These are phyloP conservation scores for Ceratina australensis DNA, from an alignment of 1,140 invertebrate species.

Conservation along the genomic window DNA sequence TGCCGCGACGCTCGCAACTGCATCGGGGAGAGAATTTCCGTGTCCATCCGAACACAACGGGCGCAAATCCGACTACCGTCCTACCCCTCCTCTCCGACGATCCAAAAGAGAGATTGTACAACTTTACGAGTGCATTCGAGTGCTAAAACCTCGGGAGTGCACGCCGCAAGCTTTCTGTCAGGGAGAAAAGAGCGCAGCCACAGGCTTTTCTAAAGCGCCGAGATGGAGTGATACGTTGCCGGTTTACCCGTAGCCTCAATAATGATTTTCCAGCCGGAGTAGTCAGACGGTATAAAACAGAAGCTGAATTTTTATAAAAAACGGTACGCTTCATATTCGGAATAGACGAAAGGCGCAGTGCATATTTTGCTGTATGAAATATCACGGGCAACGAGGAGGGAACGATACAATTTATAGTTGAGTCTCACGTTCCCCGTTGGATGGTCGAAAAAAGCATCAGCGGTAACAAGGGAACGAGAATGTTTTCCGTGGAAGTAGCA, in stretches of 20 bases:
- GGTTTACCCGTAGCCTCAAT: background rate
- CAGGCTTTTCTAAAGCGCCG: background rate
- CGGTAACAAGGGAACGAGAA: background rate
- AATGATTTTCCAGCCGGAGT: no score
- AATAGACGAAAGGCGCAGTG: background rate
- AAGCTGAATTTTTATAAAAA: background rate
- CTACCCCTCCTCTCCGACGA: background rate
- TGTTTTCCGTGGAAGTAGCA: background rate
- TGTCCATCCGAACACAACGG: background rate
- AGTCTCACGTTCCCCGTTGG: background rate
- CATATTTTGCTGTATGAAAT: background rate
- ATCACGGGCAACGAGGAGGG: background rate
- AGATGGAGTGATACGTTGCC: background rate
- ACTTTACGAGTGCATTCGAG: slow-evolving; percentile 9
- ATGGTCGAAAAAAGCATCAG: slow-evolving; percentile 13
- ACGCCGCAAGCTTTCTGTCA: background rate
- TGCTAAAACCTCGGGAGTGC: background rate
- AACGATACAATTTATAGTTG: background rate
- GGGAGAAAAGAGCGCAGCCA: background rate
- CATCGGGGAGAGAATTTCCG: background rate
- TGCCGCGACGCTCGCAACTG: background rate
- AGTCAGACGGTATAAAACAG: no score
- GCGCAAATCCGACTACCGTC: background rate
- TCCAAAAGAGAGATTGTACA: slow-evolving; percentile 9
- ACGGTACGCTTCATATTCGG: background rate